A percentile compares a stretch with the other conserved stretches of the same genome.
Evolutionary conservation across 2,888 invertebrate species (phyloP).

Genomic region (Lasioglossum leucozonium): DNA sequence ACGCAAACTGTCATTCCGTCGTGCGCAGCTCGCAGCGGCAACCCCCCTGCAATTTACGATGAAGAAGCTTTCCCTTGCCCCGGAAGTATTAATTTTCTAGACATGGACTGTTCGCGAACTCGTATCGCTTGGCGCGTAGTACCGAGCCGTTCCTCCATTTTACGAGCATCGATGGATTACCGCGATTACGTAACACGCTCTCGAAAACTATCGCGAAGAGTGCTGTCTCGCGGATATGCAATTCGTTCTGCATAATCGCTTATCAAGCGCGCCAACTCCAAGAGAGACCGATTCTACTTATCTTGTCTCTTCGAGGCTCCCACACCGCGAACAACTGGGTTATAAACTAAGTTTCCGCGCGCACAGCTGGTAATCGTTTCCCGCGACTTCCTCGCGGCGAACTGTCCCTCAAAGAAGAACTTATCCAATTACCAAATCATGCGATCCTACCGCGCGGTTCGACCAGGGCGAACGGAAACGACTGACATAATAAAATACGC

Average conservation of each 20-base stretch:
- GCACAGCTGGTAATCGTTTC: not conserved
- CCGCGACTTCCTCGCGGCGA: not conserved
- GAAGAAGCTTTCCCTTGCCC: not conserved
- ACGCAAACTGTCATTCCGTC: constrained; percentile 39
- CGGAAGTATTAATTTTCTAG: constrained; percentile 15
- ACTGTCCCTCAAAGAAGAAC: constrained; percentile 18
- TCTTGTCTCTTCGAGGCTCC: not conserved
- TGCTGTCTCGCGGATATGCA: not conserved
- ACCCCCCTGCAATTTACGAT: constrained; percentile 24
- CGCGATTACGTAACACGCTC: not conserved
- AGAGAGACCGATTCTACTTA: not conserved
- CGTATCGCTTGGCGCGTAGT: not conserved
- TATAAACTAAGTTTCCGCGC: not conserved
- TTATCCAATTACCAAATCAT: constrained; percentile 19
- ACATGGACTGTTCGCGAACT: not conserved
- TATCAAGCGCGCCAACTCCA: not conserved
- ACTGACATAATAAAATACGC: not conserved
- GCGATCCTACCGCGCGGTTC: not conserved
- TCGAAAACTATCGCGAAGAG: not conserved
- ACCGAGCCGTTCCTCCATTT: not conserved
- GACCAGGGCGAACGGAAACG: not conserved
- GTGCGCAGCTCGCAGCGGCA: not conserved
- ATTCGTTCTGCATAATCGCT: constrained; percentile 1
- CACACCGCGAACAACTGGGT: not conserved
- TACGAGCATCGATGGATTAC: not conserved